Base-by-base conservation (phyloP, 2,797 vertebrate species). In the Lerista edwardsae region DNA sequence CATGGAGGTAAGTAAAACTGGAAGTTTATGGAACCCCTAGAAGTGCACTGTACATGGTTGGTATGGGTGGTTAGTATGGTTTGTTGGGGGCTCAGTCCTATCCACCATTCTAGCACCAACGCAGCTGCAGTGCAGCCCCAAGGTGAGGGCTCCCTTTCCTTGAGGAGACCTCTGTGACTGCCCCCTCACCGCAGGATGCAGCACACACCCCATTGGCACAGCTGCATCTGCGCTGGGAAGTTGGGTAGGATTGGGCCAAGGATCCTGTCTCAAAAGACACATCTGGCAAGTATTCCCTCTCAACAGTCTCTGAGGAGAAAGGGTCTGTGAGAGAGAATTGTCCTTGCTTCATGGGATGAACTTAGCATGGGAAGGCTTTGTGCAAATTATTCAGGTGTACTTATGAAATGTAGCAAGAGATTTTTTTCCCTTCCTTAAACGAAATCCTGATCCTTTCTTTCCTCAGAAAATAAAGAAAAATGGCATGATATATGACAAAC, bases 311-410 rank as follows among this genome's bases (percentile, higher is more conserved):
- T 82, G 19, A 80, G 55, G 75, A 82, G 31, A 61, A 25, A 90
- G 68, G 65, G 71, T 15, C 51, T 55, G 39, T 68, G 88, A 91
- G 90, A 71, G 29, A 41, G 77, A 51, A 86, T 76, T 25, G 39
- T 87, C 81, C 69, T 77, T 89, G 39, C 90, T 92, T 93, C 89
- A 87, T 76, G 61, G 75, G 80, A 71, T 80, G 39, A 57, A 87
- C 84, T 92, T 88, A 39, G 90, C 75, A 61, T 85, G 71, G 81
- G 84, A 90, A 88, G 21, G n/a, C 78, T 91, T 23, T 62, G 68
- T 47, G 51, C 84, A 80, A 75, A 85, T 90, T 91, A 91, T 90
- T 92, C 90, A 89, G 39, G 15, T 77, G 34, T 90, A 39, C 68
- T 86, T 78, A 87, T 69, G 61, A 88, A 76, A 77, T 79, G 79